These are phyloP conservation scores for Melieria picta DNA, from an alignment of 2,888 invertebrate genomes.

Conservation along the genomic window DNA sequence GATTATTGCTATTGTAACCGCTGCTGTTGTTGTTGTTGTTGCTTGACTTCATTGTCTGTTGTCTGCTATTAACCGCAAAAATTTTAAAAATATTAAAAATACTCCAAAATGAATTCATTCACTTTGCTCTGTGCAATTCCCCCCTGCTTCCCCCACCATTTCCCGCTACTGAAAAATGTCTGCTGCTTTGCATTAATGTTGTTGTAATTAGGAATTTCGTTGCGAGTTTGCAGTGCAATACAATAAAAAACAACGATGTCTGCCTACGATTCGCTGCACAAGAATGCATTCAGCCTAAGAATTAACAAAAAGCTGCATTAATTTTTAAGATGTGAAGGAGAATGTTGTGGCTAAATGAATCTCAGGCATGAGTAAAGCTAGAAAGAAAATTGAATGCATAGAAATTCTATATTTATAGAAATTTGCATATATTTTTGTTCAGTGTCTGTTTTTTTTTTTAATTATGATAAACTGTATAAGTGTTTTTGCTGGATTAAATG, in stretches of 20 bases:
- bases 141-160: neutral
- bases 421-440: no score
- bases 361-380: neutral
- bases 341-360: no score
- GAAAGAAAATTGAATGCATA: neutral
- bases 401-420: no score
- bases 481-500: no score
- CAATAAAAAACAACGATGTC: no score
- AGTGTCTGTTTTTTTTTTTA: no score
- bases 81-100: slow-evolving; percentile 50
- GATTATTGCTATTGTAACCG: neutral
- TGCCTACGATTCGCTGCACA: slow-evolving; percentile 20
- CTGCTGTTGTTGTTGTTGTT: slow-evolving; percentile 14
- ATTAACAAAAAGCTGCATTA: neutral
- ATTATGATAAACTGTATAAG: no score
- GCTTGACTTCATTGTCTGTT: slow-evolving; percentile 39
- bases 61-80: slow-evolving; percentile 33
- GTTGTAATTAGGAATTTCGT: no score
- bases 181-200: no score
- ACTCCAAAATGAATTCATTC: slow-evolving; percentile 28
- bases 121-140: neutral
- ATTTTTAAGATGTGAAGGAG: neutral
- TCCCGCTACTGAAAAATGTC: no score
- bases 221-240: no score
- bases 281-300: slow-evolving; percentile 16